Percentiles rank a stretch among this genome's conserved stretches.
These are phyloP conservation scores for Nesoenas mayeri DNA, from an alignment of 2,113 vertebrate genomes.

Conservation along the genomic window DNA sequence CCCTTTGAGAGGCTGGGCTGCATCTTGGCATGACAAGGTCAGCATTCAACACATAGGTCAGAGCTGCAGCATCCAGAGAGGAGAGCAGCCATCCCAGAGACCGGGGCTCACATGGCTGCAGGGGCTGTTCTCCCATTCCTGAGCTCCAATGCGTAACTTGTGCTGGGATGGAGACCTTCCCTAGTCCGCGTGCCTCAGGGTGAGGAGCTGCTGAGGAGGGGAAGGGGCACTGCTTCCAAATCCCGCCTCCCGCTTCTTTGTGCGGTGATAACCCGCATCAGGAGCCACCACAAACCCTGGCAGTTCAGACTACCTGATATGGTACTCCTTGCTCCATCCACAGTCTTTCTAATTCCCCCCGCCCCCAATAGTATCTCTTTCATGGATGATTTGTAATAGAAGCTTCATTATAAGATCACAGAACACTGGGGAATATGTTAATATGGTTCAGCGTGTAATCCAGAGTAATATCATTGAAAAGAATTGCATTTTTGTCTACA, in stretches of 20 bases:
- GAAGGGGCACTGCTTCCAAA: background rate
- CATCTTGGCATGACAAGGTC: no score
- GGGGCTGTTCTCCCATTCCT: background rate
- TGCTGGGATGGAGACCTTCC: background rate
- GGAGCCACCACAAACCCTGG: background rate
- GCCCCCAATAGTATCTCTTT: background rate
- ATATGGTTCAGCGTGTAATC: constrained; percentile 21
- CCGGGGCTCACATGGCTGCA: background rate
- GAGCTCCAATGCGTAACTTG: background rate
- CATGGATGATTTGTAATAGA: constrained; percentile 26
- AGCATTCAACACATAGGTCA: no score
- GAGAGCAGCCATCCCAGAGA: background rate
- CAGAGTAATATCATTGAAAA: constrained; percentile 30
- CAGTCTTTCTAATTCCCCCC: background rate
- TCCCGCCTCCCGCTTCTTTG: background rate
- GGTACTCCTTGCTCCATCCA: background rate
- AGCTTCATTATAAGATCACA: constrained; percentile 49
- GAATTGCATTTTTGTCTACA: constrained; percentile 29
- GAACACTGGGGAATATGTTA: constrained; percentile 50
- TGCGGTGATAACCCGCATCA: background rate
- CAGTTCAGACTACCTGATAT: background rate
- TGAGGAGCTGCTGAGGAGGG: background rate
- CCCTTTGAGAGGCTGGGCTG: background rate
- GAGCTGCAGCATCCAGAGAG: background rate
- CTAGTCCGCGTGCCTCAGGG: background rate